Conservation (phyloP, 2,113 vertebrate species). For the Upupa epops region DNA sequence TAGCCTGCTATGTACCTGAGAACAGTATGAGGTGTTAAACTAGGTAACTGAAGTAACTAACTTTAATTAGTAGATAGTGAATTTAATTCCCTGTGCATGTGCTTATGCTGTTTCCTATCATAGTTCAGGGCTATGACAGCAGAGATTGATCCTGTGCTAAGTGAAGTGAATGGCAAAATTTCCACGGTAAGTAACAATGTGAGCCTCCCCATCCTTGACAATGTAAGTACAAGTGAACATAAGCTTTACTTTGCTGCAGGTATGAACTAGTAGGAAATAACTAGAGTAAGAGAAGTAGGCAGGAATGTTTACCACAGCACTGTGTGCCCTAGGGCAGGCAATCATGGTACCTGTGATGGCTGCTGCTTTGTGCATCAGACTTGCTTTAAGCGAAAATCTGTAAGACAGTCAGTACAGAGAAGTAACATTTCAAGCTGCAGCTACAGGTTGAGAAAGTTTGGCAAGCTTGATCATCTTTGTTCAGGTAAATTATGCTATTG, state of each 20-base stretch:
- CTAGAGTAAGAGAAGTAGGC: not conserved
- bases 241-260: conserved; percentile 22
- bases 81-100: not conserved
- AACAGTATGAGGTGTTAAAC: not conserved
- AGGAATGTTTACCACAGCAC: not conserved
- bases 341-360: not conserved
- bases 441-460: not conserved
- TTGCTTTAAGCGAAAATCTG: not conserved
- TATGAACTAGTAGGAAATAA: conserved; percentile 37
- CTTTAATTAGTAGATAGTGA: not conserved
- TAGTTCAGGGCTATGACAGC: not conserved
- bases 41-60: not conserved
- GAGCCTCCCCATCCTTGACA: not conserved
- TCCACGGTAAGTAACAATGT: not conserved
- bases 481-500: not conserved
- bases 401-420: not conserved
- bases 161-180: not conserved
- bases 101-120: not conserved
- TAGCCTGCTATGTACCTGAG: not conserved
- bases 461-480: not conserved
- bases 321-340: not conserved
- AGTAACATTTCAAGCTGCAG: not conserved
- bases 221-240: not conserved
- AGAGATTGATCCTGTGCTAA: not conserved
- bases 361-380: not conserved